Conservation (phyloP, 2,797 vertebrate species). For the Sciurus vulgaris region DNA sequence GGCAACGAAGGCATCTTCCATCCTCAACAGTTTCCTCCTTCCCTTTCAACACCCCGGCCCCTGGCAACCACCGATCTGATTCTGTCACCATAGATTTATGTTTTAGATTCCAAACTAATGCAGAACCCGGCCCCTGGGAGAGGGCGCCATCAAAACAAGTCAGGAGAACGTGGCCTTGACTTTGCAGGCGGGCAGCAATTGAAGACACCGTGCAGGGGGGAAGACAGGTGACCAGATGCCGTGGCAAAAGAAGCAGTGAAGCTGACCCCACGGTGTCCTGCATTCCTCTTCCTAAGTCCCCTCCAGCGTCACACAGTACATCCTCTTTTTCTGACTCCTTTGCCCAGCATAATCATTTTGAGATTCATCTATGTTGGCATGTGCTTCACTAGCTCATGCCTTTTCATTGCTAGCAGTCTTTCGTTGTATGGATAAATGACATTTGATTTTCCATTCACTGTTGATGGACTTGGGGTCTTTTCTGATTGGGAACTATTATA, state of each 20-base stretch:
- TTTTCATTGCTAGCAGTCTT: neutral
- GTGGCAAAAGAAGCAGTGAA: neutral
- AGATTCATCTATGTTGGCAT: neutral
- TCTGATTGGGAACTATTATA: neutral
- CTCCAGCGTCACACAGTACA: accelerated
- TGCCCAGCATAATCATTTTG: neutral
- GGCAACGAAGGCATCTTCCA: neutral
- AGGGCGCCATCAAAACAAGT: neutral
- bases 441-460: neutral
- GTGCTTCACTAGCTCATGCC: neutral
- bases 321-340: neutral
- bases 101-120: neutral
- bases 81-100: neutral
- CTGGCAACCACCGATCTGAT: neutral
- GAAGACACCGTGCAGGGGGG: accelerated
- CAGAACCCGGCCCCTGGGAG: neutral
- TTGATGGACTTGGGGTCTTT: neutral
- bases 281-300: neutral
- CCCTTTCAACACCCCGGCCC: neutral
- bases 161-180: neutral
- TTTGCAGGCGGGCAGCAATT: neutral
- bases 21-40: neutral
- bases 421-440: too few relatives aligned
- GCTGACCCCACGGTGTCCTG: neutral
- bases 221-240: neutral